These are phyloP conservation scores for Menidia menidia DNA, from an alignment of 2,797 vertebrate species.

Conservation along the genomic window DNA sequence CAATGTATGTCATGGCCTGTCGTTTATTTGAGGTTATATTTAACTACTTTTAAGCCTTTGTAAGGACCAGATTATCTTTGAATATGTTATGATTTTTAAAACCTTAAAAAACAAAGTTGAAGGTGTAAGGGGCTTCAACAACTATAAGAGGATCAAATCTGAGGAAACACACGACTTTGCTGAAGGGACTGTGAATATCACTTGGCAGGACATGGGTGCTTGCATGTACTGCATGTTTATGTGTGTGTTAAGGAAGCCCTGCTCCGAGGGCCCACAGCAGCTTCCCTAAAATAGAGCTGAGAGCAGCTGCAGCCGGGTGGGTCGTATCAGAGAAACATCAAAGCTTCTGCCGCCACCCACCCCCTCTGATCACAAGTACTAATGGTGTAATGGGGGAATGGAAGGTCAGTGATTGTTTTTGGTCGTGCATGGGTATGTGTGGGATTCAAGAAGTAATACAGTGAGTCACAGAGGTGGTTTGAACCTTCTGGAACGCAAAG, in stretches of 20 bases:
- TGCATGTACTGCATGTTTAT: constrained; percentile 52
- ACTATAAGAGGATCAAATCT: constrained; percentile 24
- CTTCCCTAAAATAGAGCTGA: constrained; percentile 82
- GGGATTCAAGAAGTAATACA: constrained; percentile 25
- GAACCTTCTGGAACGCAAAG: constrained; percentile 67
- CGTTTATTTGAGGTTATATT: neutral
- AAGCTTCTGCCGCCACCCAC: constrained; percentile 66
- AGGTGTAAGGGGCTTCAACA: neutral
- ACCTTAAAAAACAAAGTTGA: too few species aligned
- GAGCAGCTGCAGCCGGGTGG: constrained; percentile 82
- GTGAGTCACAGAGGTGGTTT: constrained; percentile 31
- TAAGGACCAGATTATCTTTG: too few species aligned
- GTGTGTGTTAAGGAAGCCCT: constrained; percentile 65
- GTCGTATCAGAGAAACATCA: constrained; percentile 81
- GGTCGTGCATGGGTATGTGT: constrained; percentile 39
- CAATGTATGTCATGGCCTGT: neutral
- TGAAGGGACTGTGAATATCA: constrained; percentile 45
- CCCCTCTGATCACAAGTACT: constrained; percentile 79
- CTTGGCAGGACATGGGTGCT: constrained; percentile 46
- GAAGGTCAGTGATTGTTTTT: constrained; percentile 85
- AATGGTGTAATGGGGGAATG: constrained; percentile 79
- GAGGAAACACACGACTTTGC: constrained; percentile 23
- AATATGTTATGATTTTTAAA: too few species aligned
- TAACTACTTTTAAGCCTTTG: too few species aligned
- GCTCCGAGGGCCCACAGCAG: constrained; percentile 68